Conservation (phyloP, 2,888 invertebrate genomes). For the Sycophila texana region DNA sequence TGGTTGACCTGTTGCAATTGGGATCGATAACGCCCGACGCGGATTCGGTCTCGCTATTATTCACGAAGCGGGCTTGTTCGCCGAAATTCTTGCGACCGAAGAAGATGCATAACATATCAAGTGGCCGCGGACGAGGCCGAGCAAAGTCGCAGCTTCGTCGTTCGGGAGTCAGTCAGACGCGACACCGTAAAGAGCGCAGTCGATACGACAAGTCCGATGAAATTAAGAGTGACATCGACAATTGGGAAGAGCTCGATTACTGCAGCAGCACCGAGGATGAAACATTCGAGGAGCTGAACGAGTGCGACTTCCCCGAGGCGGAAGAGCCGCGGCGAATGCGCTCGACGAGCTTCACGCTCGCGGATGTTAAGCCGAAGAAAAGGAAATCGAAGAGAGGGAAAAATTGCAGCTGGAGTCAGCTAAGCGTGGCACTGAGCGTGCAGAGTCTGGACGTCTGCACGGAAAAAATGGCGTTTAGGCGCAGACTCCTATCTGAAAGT, state of each 20-base stretch:
- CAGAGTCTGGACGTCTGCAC: conserved; percentile 27
- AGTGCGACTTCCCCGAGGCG: conserved; percentile 19
- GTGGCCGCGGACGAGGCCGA: conserved; percentile 62
- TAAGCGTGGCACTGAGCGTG: conserved; percentile 3
- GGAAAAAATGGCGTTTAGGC: conserved; percentile 37
- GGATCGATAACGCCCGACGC: conserved; percentile 1
- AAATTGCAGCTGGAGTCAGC: neutral
- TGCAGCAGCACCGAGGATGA: conserved; percentile 23
- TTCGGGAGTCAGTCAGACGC: conserved; percentile 68
- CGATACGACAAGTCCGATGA: conserved; percentile 52
- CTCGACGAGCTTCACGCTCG: conserved; percentile 54
- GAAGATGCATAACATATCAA: conserved; percentile 32
- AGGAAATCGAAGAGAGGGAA: conserved; percentile 51
- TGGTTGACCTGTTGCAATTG: conserved; percentile 26
- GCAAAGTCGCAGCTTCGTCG: conserved; percentile 65
- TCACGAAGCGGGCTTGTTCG: conserved; percentile 51
- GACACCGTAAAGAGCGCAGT: conserved; percentile 65
- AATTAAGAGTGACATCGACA: conserved; percentile 57
- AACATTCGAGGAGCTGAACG: conserved; percentile 50
- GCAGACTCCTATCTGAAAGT: conserved; percentile 64
- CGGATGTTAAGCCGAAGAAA: conserved; percentile 57
- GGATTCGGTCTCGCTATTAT: neutral
- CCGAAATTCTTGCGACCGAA: conserved; percentile 55
- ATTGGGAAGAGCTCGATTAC: conserved; percentile 61
- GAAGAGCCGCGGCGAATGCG: neutral